Conservation (phyloP, 2,797 vertebrate species). For the Aldrovandia affinis region DNA sequence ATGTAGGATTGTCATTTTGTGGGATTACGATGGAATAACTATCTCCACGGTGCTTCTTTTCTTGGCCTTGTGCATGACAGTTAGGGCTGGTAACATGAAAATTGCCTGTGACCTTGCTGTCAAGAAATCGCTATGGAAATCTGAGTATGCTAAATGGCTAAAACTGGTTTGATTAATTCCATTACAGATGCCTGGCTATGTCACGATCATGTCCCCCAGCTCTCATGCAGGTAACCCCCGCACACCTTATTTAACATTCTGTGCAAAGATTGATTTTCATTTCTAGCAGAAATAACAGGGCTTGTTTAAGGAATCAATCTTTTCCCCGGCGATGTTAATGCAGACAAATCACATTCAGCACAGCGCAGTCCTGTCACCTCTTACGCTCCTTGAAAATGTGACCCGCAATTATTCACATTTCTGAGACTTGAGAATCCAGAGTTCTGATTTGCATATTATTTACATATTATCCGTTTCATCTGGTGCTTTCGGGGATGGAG, state of each 20-base stretch:
- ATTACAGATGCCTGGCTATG: conserved; percentile 16
- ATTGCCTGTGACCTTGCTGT: conserved; percentile 13
- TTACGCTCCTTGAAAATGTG: not conserved
- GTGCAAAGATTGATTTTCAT: not conserved
- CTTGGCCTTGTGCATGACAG: not conserved
- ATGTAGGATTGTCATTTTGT: not conserved
- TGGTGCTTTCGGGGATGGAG: not conserved
- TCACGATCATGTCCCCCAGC: not conserved
- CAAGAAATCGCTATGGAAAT: not conserved
- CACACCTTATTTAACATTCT: conserved; percentile 1
- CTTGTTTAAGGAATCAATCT: not conserved
- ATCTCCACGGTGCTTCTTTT: not conserved
- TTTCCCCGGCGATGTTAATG: not conserved
- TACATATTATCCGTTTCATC: conserved; percentile 6
- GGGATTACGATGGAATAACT: not conserved
- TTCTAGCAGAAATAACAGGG: not conserved
- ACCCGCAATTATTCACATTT: conserved; percentile 1
- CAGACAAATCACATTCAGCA: not conserved
- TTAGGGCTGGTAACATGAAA: not conserved
- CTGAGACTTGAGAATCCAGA: not conserved
- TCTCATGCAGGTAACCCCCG: not conserved
- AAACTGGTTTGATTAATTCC: conserved; percentile 27
- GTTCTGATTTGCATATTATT: conserved; percentile 3
- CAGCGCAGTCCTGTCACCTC: not conserved
- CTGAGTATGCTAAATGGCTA: conserved; percentile 14